Evolutionary conservation across 2,888 invertebrate species (phyloP).

Genomic region (Drosophila cognata): DNA sequence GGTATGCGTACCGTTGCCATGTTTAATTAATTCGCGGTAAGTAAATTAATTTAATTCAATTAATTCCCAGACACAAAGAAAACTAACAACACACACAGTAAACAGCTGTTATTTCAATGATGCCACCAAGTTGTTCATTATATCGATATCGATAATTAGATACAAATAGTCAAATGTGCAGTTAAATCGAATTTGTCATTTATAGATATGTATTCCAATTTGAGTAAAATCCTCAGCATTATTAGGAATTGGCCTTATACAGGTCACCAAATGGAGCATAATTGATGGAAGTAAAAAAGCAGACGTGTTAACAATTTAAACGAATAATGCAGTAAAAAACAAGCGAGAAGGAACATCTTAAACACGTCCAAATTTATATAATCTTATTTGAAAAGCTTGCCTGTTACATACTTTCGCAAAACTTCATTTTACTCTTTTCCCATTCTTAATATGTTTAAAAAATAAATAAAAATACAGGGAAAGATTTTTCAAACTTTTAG

Average conservation of each 20-base stretch:
- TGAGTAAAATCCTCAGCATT: not conserved
- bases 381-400: not conserved
- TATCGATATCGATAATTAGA: constrained; percentile 8
- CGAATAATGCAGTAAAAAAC: not conserved
- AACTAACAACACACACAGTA: constrained; percentile 27
- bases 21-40: constrained; percentile 21
- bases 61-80: constrained; percentile 49
- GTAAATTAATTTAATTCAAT: constrained; percentile 44
- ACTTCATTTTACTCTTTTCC: not conserved
- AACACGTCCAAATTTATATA: no score
- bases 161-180: not conserved
- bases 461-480: not conserved
- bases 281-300: not conserved
- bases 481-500: not conserved
- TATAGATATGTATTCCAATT: not conserved
- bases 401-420: not conserved
- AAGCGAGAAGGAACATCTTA: not conserved
- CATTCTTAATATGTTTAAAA: not conserved
- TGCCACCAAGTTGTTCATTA: constrained; percentile 33
- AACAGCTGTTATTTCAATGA: constrained; percentile 48
- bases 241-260: not conserved
- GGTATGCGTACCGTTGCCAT: constrained; percentile 94
- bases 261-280: not conserved
- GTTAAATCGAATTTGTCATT: not conserved
- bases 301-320: not conserved